These are phyloP conservation scores for Hofmannophila pseudospretella DNA, from an alignment of 2,888 invertebrate species.

Conservation along the genomic window DNA sequence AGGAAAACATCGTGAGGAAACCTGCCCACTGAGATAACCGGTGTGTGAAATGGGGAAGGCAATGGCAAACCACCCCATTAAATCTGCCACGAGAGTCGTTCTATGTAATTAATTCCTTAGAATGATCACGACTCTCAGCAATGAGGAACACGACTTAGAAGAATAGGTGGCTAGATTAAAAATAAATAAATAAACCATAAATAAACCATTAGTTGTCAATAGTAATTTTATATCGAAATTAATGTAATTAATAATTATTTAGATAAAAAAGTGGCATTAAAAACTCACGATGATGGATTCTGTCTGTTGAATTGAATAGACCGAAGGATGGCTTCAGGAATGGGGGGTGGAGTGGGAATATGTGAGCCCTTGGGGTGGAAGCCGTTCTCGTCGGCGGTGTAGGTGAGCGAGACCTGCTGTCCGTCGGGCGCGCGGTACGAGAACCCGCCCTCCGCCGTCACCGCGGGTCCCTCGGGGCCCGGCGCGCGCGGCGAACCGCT, in stretches of 20 bases:
- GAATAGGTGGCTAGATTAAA: background rate
- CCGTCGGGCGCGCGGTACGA: conserved; percentile 82
- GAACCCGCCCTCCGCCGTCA: conserved; percentile 80
- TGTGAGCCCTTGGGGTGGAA: conserved; percentile 79
- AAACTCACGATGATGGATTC: conserved; percentile 51
- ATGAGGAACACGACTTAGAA: too few species aligned
- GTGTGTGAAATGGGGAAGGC: too few species aligned
- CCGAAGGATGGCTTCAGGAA: conserved; percentile 72
- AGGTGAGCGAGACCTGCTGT: conserved; percentile 77
- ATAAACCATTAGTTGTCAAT: too few species aligned
- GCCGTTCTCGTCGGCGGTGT: conserved; percentile 83
- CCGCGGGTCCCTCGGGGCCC: conserved; percentile 63
- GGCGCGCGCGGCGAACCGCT: conserved; percentile 71
- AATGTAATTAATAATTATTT: too few species aligned
- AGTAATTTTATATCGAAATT: too few species aligned
- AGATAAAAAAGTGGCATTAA: too few species aligned
- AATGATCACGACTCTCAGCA: too few species aligned
- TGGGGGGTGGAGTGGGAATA: conserved; percentile 77
- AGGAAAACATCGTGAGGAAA: too few species aligned
- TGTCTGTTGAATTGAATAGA: conserved; percentile 59
- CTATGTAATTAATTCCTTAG: too few species aligned
- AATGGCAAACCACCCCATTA: too few species aligned
- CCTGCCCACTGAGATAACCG: too few species aligned
- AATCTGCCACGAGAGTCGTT: too few species aligned
- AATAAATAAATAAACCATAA: conserved; percentile 4